A percentile compares a stretch with the other conserved stretches of the same genome.
These are phyloP conservation scores for Hydrolagus colliei DNA, from an alignment of 2,797 vertebrate genomes.

Conservation along the genomic window DNA sequence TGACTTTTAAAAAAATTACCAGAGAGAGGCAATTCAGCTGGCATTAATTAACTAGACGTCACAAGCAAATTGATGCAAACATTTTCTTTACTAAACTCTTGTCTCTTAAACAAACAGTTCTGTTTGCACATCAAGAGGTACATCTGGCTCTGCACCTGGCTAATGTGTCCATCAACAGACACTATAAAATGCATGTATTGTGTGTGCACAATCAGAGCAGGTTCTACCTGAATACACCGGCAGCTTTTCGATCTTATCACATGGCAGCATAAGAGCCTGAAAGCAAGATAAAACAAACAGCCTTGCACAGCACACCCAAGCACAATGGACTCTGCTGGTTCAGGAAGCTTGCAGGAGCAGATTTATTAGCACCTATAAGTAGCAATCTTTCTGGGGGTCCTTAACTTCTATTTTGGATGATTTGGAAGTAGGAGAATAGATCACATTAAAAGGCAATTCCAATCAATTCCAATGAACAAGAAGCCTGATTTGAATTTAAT, in stretches of 20 bases:
- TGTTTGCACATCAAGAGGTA: slow-evolving; percentile 72
- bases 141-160: slow-evolving; percentile 79
- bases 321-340: neutral
- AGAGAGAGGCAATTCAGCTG: neutral
- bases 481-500: too few species aligned
- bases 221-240: neutral
- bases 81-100: slow-evolving; percentile 17
- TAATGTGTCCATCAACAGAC: slow-evolving; percentile 13
- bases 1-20: too few species aligned
- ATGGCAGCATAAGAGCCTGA: neutral
- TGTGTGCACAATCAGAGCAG: neutral
- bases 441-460: too few species aligned
- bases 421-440: too few species aligned
- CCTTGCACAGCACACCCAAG: too few species aligned
- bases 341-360: neutral
- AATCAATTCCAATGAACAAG: too few species aligned
- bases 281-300: neutral
- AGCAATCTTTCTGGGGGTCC: too few species aligned
- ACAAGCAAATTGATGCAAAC: neutral
- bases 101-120: slow-evolving; percentile 40
- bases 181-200: neutral
- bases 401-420: too few species aligned
- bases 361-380: neutral
- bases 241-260: neutral
- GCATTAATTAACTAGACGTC: slow-evolving; percentile 7